A percentile compares a stretch with the other conserved stretches of the same genome.
Conservation (phyloP, 2,888 invertebrate species). For the Synergus laeviventris region DNA sequence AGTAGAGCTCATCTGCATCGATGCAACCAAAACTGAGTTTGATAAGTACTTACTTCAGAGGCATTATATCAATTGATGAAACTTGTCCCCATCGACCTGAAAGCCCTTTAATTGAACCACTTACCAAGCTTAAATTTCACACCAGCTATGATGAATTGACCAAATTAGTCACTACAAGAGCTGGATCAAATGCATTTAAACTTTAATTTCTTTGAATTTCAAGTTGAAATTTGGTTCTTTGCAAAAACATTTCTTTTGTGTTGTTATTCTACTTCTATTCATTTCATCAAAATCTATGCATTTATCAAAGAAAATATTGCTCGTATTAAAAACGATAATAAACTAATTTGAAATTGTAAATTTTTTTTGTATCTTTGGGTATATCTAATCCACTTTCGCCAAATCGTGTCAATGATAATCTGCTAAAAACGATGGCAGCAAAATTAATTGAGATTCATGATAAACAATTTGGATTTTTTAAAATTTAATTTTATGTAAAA, state of each 20-base stretch:
- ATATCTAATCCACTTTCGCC: background rate
- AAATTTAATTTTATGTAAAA: too few relatives aligned
- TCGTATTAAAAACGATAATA: background rate
- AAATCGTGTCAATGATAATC: background rate
- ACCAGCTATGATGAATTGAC: background rate
- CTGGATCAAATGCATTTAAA: background rate
- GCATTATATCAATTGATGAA: conserved; percentile 25
- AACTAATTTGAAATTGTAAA: background rate
- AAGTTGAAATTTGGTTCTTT: background rate
- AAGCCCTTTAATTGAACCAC: conserved; percentile 28
- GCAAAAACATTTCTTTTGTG: too few relatives aligned
- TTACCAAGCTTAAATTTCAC: conserved; percentile 13
- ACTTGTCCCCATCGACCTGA: background rate
- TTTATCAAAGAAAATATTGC: too few relatives aligned
- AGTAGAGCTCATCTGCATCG: background rate
- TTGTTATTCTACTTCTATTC: too few relatives aligned
- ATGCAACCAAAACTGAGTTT: background rate
- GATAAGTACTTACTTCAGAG: background rate
- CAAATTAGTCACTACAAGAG: background rate
- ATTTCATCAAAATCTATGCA: too few relatives aligned
- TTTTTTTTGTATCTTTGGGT: background rate
- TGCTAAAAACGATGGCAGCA: background rate
- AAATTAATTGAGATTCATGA: background rate
- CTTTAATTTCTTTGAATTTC: background rate
- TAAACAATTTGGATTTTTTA: background rate